A percentile compares a stretch with the other conserved stretches of the same genome.
Evolutionary conservation across 2,113 vertebrate species (phyloP).

Genomic region (Pangasianodon gigas): DNA sequence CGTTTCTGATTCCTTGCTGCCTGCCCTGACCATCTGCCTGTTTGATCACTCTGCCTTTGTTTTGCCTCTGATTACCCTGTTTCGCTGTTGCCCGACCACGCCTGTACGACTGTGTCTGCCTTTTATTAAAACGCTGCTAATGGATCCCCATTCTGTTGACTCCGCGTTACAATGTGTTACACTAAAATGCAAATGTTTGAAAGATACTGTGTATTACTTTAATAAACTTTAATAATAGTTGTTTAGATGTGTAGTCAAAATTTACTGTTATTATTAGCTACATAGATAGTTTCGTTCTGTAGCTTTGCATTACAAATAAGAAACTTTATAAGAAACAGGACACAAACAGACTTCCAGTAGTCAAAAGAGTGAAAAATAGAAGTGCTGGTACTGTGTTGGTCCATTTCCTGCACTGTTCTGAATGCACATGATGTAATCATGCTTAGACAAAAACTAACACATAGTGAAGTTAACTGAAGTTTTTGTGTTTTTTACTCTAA

Average conservation of each 20-base stretch:
- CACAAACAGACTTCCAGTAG: neutral
- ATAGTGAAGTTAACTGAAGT: neutral
- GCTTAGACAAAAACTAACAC: neutral
- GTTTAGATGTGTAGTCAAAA: neutral
- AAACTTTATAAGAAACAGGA: neutral
- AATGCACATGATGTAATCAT: neutral
- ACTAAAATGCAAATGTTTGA: neutral
- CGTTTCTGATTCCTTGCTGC: no score
- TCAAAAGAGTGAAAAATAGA: neutral
- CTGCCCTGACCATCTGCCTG: no score
- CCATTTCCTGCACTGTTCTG: neutral
- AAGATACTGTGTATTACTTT: neutral
- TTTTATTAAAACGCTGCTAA: no score
- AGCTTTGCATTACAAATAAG: neutral
- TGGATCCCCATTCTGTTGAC: no score
- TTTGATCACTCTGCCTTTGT: no score
- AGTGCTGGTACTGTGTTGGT: neutral
- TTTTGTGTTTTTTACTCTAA: neutral
- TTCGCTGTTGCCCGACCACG: no score
- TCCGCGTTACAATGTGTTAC: no score
- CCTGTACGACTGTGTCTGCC: no score
- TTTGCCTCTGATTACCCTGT: no score
- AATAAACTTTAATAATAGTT: neutral
- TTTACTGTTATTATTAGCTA: no score
- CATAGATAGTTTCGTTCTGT: neutral